A percentile compares a stretch with the other conserved stretches of the same genome.
Conservation (phyloP, 1,140 invertebrate genomes). For the Drosophila chauvacae region DNA sequence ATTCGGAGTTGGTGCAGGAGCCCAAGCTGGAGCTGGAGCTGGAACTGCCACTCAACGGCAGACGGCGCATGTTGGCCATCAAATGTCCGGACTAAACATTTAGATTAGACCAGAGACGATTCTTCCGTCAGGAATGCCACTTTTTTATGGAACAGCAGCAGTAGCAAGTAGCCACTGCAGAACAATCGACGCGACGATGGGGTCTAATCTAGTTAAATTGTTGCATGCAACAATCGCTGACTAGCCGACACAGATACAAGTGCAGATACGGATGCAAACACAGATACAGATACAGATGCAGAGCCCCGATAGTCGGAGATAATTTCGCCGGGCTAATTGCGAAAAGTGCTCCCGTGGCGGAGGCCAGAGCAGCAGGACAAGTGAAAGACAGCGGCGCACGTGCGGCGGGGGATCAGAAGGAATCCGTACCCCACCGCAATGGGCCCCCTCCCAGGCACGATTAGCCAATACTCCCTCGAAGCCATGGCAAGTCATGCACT, state of each 20-base stretch:
- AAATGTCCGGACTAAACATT: constrained; percentile 78
- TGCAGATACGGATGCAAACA: constrained; percentile 33
- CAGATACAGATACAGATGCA: constrained; percentile 32
- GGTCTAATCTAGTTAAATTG: constrained; percentile 78
- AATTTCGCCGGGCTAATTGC: constrained; percentile 76
- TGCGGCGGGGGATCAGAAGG: constrained; percentile 61
- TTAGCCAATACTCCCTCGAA: constrained; percentile 37
- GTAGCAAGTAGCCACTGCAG: constrained; percentile 38
- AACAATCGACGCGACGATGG: constrained; percentile 71
- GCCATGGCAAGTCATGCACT: constrained; percentile 17
- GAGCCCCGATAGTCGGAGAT: constrained; percentile 40
- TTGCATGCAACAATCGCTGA: constrained; percentile 76
- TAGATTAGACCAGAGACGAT: constrained; percentile 72
- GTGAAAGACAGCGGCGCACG: constrained; percentile 73
- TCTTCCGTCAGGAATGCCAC: constrained; percentile 79
- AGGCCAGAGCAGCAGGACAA: constrained; percentile 52
- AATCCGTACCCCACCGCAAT: constrained; percentile 4
- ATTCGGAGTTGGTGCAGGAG: constrained; percentile 2
- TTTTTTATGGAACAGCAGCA: constrained; percentile 62
- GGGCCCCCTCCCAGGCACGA: background rate
- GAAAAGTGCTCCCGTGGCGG: constrained; percentile 77
- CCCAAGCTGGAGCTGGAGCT: constrained; percentile 35
- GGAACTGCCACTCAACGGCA: constrained; percentile 71
- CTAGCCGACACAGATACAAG: constrained; percentile 44
- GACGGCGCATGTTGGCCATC: constrained; percentile 79